Conservation (phyloP, 64 coral and sea anemone species). For the Dendrophyllia cribrosa region DNA sequence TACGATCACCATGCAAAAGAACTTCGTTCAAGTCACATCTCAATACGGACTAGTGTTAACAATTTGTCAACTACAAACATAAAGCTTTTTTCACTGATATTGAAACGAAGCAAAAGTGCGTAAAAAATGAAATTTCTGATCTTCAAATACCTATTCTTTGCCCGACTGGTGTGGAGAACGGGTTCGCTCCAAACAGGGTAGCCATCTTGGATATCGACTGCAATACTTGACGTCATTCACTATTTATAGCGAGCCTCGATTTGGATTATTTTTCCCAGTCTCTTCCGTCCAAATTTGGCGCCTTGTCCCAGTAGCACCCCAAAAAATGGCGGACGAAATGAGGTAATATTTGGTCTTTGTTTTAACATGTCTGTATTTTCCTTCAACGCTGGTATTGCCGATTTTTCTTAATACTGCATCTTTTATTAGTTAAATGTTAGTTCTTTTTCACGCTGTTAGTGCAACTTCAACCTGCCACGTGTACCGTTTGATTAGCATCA, state of each 20-base stretch:
- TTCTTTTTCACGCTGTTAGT: neutral
- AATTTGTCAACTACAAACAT: neutral
- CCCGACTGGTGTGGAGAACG: slow-evolving; percentile 95
- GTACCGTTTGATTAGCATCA: neutral
- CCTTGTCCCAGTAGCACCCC: slow-evolving; percentile 2
- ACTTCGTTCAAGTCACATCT: neutral
- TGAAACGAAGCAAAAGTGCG: neutral
- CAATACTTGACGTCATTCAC: slow-evolving; percentile 82
- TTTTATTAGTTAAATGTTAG: neutral
- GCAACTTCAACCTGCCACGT: neutral
- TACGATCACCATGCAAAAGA: neutral
- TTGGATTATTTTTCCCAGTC: slow-evolving; percentile 41
- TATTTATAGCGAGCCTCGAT: slow-evolving; percentile 70
- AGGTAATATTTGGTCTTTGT: slow-evolving; percentile 35
- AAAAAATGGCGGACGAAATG: slow-evolving; percentile 83
- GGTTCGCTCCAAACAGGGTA: slow-evolving; percentile 88
- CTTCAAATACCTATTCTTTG: slow-evolving; percentile 93
- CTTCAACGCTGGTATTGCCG: neutral
- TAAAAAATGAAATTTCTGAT: neutral
- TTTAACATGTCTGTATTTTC: slow-evolving; percentile 25
- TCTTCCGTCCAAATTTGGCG: slow-evolving; percentile 17
- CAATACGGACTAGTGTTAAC: neutral
- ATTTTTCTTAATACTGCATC: neutral
- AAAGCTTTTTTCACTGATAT: neutral
- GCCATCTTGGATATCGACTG: slow-evolving; percentile 84